Evolutionary conservation across 2,888 invertebrate genomes (phyloP), one percentile per base, ranked within the genome.

Genomic region (Unio pictorum): DNA sequence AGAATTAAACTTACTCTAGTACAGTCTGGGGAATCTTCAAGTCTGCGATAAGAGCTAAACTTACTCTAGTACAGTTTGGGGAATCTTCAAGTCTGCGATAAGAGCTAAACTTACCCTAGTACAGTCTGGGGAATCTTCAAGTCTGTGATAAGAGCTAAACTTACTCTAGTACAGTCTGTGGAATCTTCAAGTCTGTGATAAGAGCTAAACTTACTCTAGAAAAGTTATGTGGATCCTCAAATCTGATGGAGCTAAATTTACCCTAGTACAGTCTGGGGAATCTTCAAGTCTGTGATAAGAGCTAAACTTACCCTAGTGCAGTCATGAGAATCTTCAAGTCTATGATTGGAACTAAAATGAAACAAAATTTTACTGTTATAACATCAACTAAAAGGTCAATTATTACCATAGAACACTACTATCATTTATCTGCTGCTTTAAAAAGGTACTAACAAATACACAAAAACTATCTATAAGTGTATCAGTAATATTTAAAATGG

Each of bases 71-170:
- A 45, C 3, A 45, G 15, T 45, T 34, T 7, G 7, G 0, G 7
- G 34, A 34, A 34, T 34, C 34, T 34, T 83, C 86, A 11, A 34
- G 34, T 11, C 45, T 11, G 1, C 11, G 45, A 45, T 1, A 45
- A 2, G 45, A 45, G 45, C 8, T 63, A 17, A 18, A 68, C 66
- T 70, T 77, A 86, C 84, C 75, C 75, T 60, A 55, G 74, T 66
- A 68, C 88, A 88, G 1, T 65, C 61, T 67, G 87, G 88, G 20
- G 73, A 61, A 69, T 86, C 86, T 61, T 73, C 72, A 23, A 70
- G 66, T 61, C 81, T 79, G 73, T 88, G 88, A 18, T 83, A 80
- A 63, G 82, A 81, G 72, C 86, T 86, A 74, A 67, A 80, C 8
- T 34, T 45, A 45, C 45, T 15, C 11, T 45, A 45, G 45, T 45